Conservation (phyloP, 2,888 invertebrate genomes). For the Caenorhabditis zanzibari region DNA sequence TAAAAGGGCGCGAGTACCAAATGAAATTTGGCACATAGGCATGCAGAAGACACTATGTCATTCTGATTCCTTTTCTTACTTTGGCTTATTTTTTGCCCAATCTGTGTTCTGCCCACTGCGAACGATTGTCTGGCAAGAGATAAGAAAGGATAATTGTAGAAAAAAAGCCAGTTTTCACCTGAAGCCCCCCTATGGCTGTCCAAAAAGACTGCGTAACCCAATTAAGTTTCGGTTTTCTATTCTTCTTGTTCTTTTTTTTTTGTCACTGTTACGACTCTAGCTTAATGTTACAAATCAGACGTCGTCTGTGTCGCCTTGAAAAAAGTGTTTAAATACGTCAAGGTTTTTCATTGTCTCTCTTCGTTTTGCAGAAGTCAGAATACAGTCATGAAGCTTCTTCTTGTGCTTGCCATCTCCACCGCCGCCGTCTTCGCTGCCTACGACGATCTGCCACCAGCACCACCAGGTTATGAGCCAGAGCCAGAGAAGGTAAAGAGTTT, state of each 20-base stretch:
- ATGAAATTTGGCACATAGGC: slow-evolving; percentile 27
- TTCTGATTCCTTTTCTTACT: slow-evolving; percentile 12
- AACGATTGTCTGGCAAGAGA: slow-evolving; percentile 43
- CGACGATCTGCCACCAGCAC: slow-evolving; percentile 61
- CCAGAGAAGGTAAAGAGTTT: slow-evolving; percentile 27
- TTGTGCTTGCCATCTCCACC: slow-evolving; percentile 31
- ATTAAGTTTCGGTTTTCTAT: slow-evolving; percentile 56
- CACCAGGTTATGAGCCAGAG: slow-evolving; percentile 64
- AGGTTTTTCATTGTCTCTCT: slow-evolving; percentile 36
- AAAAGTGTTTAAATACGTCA: slow-evolving; percentile 43
- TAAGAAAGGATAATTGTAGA: slow-evolving; percentile 16
- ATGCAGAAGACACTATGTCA: slow-evolving; percentile 1
- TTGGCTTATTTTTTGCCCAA: background rate
- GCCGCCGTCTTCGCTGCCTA: slow-evolving; percentile 58
- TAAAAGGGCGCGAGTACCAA: slow-evolving; percentile 28
- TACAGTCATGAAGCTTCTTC: slow-evolving; percentile 53
- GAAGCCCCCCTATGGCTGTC: background rate
- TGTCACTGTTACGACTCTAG: slow-evolving; percentile 19
- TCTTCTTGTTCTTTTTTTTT: background rate
- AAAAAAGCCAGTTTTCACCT: slow-evolving; percentile 35
- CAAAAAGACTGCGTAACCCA: slow-evolving; percentile 50
- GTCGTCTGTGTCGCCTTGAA: slow-evolving; percentile 38
- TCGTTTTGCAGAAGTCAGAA: slow-evolving; percentile 36
- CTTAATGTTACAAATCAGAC: slow-evolving; percentile 52
- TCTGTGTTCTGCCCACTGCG: slow-evolving; percentile 36